Base-by-base conservation (phyloP, 2,113 vertebrate genomes). In the Percopsis transmontana region DNA sequence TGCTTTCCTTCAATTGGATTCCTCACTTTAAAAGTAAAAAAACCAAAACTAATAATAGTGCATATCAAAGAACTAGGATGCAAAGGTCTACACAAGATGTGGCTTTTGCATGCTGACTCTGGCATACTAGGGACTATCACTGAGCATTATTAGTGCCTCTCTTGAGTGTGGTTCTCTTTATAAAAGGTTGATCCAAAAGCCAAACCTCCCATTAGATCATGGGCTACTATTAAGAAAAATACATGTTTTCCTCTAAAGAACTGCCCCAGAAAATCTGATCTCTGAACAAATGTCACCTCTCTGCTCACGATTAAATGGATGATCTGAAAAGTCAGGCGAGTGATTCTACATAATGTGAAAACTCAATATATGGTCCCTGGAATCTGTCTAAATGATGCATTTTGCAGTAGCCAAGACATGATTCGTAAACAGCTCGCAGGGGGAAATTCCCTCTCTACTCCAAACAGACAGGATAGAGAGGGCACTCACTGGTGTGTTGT, bases 361-460 rank as follows among this genome's bases (percentile, higher is more conserved):
- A 19, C 12, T 6, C 44, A 21, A 3, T 45, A 40, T 58, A 27
- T 4, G n/a, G 48, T 45, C 21, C 27, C 11, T 42, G 27, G 48
- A 18, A 14, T 53, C 20, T 47, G 33, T 20, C 7, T 20, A n/a
- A 47, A 47, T n/a, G 38, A 11, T 58, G 40, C 59, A 59, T 58
- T 13, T 23, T 40, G 39, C 11, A 11, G 11, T 1, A 2, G 11
- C 10, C 42, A 0, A 15, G n/a, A 51, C 56, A 42, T 19, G 44
- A 24, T 58, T 24, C 44, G 64, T 62, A 58, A 71, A 62, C 45
- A 58, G 40, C 9, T 24, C 44, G 18, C 53, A 58, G 69, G 19
- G 14, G 33, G 44, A 12, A 1, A 52, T 69, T 52, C 55, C 23
- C 65, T 56, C 15, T 61, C 60, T 11, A n/a, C 41, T 16, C 2